These are phyloP conservation scores for Tiliacea citrago DNA, from an alignment of 2,888 invertebrate genomes.

Conservation along the genomic window DNA sequence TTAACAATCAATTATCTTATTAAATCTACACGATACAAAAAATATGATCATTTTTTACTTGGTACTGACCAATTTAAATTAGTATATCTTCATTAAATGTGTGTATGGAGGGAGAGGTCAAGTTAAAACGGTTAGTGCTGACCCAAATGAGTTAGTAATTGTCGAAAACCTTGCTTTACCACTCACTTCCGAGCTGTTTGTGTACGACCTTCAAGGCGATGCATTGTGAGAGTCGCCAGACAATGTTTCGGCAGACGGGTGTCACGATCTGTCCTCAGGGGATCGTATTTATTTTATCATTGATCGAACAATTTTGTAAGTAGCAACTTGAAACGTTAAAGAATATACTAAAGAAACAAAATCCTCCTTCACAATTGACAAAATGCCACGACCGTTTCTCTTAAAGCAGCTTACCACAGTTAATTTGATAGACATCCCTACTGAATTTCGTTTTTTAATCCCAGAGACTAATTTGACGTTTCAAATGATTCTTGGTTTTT, in stretches of 20 bases:
- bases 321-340: too few relatives aligned
- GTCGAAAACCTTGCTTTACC: slow-evolving; percentile 63
- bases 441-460: too few relatives aligned
- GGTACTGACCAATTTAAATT: background rate
- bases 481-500: too few relatives aligned
- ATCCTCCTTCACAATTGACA: too few relatives aligned
- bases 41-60: slow-evolving; percentile 16
- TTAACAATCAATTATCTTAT: slow-evolving; percentile 48
- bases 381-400: too few relatives aligned
- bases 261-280: slow-evolving; percentile 28
- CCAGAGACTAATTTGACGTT: too few relatives aligned
- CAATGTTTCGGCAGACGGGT: slow-evolving; percentile 32
- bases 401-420: too few relatives aligned
- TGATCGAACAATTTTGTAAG: too few relatives aligned
- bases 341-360: too few relatives aligned
- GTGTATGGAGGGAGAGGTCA: slow-evolving; percentile 15
- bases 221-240: slow-evolving; percentile 54
- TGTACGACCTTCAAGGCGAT: slow-evolving; percentile 61
- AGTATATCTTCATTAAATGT: background rate
- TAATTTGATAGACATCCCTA: too few relatives aligned
- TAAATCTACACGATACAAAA: slow-evolving; percentile 44
- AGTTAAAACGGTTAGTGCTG: slow-evolving; percentile 39
- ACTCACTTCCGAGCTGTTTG: slow-evolving; percentile 65
- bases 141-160: slow-evolving; percentile 62
- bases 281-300: slow-evolving; percentile 21